A percentile compares a stretch with the other conserved stretches of the same genome.
phyloP scores from a whole-genome alignment of 2,888 invertebrate species.

The Anaspis maculata region DNA sequence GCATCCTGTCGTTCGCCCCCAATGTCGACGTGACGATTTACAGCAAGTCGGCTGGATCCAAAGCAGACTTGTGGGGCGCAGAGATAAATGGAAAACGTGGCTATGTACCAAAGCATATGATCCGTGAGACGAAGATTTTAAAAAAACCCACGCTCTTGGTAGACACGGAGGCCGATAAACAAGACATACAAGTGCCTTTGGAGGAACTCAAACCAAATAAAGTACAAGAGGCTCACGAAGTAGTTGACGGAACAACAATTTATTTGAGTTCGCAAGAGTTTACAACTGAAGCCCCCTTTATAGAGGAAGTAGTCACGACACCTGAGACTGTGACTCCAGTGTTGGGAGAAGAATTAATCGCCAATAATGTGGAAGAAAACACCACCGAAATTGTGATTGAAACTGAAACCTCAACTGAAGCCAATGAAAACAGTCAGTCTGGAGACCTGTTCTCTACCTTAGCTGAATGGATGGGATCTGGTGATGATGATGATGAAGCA shows the following conservation, averaged over 20 bases:
- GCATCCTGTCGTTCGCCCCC: slow-evolving; percentile 52
- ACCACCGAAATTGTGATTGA: slow-evolving; percentile 1
- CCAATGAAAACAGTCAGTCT: slow-evolving; percentile 5
- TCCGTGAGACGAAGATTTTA: slow-evolving; percentile 53
- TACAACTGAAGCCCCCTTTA: slow-evolving; percentile 17
- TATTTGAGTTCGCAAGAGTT: slow-evolving; percentile 28
- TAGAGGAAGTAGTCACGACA: slow-evolving; percentile 10
- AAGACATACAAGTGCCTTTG: slow-evolving; percentile 12
- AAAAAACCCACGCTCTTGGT: slow-evolving; percentile 39
- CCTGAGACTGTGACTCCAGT: background rate
- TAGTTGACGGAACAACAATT: slow-evolving; percentile 63
- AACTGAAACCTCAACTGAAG: slow-evolving; percentile 6
- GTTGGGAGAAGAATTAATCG: background rate
- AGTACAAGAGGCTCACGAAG: slow-evolving; percentile 35
- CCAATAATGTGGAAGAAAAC: background rate
- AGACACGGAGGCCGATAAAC: slow-evolving; percentile 38
- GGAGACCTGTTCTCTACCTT: slow-evolving; percentile 14
- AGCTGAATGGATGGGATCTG: slow-evolving; percentile 13
- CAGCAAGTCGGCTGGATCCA: slow-evolving; percentile 62
- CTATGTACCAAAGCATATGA: slow-evolving; percentile 51
- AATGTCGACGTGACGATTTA: slow-evolving; percentile 53
- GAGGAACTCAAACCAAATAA: slow-evolving; percentile 25
- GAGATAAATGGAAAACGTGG: slow-evolving; percentile 61
- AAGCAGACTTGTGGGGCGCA: slow-evolving; percentile 58
- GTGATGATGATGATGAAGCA: slow-evolving; percentile 18